Conservation (phyloP, 2,113 vertebrate genomes). For the Campylomormyrus numenius region DNA sequence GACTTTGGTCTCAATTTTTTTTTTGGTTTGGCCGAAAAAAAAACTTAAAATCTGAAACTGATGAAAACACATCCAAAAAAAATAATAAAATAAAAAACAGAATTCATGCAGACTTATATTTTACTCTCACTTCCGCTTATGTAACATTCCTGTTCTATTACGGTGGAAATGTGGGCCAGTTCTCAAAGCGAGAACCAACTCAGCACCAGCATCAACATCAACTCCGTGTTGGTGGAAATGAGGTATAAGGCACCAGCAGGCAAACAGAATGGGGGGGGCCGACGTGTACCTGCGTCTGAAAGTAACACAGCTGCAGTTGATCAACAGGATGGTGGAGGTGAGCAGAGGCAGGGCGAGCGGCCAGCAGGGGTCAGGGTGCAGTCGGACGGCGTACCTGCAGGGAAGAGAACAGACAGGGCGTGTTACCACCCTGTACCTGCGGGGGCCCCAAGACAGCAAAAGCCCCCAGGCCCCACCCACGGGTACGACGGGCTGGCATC, state of each 20-base stretch:
- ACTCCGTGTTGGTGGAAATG: background rate
- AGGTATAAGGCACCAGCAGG: background rate
- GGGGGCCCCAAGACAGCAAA: background rate
- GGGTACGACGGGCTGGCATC: background rate
- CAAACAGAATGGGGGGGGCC: no score
- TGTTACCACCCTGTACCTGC: conserved; percentile 52
- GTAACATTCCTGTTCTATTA: background rate
- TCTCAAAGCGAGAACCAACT: background rate
- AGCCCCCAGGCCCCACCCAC: background rate
- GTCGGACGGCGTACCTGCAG: conserved; percentile 68
- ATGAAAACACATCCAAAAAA: no score
- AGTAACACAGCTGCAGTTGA: conserved; percentile 68
- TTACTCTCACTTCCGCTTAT: background rate
- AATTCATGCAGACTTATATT: background rate
- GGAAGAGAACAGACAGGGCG: background rate
- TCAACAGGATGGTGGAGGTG: conserved; percentile 68
- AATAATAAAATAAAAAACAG: background rate
- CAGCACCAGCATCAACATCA: background rate
- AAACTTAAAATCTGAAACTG: no score
- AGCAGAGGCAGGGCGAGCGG: conserved; percentile 67
- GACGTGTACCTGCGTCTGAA: conserved; percentile 66
- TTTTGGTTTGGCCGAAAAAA: background rate
- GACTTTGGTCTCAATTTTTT: background rate
- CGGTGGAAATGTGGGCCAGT: background rate
- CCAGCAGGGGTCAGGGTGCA: conserved; percentile 86